Evolutionary conservation across 2,888 invertebrate species (phyloP).

Genomic region (Brachypterus glaber): DNA sequence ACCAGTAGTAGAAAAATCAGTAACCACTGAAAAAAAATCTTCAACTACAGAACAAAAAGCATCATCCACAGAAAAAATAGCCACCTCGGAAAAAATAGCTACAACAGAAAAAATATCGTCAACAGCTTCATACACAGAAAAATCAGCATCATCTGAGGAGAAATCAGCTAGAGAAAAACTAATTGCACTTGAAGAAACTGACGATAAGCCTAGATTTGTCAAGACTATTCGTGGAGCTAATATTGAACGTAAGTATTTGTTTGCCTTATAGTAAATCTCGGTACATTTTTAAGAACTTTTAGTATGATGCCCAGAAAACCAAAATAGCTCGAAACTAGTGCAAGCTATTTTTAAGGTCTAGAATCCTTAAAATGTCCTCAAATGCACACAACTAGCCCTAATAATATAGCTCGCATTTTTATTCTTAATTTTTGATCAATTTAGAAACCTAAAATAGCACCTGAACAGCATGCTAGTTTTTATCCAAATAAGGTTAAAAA

Average conservation of each 20-base stretch:
- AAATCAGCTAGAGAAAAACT: slow-evolving; percentile 30
- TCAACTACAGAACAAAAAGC: neutral
- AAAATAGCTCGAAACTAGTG: too few relatives aligned
- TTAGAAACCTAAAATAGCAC: too few relatives aligned
- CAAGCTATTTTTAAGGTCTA: too few relatives aligned
- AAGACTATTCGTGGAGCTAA: slow-evolving; percentile 67
- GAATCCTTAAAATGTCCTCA: too few relatives aligned
- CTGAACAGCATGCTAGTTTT: too few relatives aligned
- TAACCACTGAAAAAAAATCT: neutral
- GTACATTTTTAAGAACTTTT: too few relatives aligned
- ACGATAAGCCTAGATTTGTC: slow-evolving; percentile 60
- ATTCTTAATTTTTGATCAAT: too few relatives aligned
- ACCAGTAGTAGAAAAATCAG: neutral
- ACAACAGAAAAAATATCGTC: slow-evolving; percentile 4
- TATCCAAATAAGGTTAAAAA: too few relatives aligned
- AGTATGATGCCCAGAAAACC: too few relatives aligned
- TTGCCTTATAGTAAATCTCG: too few relatives aligned
- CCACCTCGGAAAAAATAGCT: neutral
- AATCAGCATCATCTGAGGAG: slow-evolving; percentile 15
- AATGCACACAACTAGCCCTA: too few relatives aligned
- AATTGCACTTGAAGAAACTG: slow-evolving; percentile 29
- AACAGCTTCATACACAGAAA: slow-evolving; percentile 10
- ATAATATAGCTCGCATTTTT: too few relatives aligned
- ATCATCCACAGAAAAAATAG: neutral
- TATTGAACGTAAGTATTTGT: slow-evolving; percentile 64